Conservation (phyloP, 2,797 vertebrate genomes). For the Urophycis tenuis region DNA sequence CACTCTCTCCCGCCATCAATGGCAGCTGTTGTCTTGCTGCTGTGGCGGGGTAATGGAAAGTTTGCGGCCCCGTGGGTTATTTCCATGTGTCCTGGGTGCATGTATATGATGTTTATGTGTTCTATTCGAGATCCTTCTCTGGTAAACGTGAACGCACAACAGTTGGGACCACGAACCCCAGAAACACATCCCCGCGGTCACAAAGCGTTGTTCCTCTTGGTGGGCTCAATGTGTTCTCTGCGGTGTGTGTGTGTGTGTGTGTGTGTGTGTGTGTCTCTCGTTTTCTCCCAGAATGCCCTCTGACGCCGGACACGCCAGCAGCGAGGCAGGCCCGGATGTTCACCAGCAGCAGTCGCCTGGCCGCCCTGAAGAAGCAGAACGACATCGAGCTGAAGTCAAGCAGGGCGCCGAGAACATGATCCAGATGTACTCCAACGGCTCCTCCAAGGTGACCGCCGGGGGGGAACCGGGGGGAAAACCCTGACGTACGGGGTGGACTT, state of each 20-base stretch:
- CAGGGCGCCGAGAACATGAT: constrained; percentile 99
- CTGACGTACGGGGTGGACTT: no score
- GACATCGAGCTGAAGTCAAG: constrained; percentile 98
- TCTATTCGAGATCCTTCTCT: neutral
- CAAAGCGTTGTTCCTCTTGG: neutral
- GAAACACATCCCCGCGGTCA: neutral
- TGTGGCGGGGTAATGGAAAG: neutral
- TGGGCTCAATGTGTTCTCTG: neutral
- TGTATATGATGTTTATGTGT: neutral
- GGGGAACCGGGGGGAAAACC: no score
- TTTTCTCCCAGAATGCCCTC: constrained; percentile 78
- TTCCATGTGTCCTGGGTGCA: neutral
- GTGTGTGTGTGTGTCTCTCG: neutral
- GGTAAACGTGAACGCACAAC: neutral
- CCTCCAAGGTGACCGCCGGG: constrained; percentile 94
- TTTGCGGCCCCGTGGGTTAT: neutral
- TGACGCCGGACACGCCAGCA: constrained; percentile 91
- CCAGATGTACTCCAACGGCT: constrained; percentile 94
- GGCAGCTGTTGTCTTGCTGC: neutral
- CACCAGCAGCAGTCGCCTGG: constrained; percentile 83
- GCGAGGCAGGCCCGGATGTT: constrained; percentile 79
- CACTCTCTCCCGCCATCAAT: neutral
- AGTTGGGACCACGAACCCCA: neutral
- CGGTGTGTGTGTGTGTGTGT: no score
- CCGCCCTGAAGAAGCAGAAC: constrained; percentile 88